Evolutionary conservation across 2,113 vertebrate species (phyloP).

Genomic region (Grus americana): DNA sequence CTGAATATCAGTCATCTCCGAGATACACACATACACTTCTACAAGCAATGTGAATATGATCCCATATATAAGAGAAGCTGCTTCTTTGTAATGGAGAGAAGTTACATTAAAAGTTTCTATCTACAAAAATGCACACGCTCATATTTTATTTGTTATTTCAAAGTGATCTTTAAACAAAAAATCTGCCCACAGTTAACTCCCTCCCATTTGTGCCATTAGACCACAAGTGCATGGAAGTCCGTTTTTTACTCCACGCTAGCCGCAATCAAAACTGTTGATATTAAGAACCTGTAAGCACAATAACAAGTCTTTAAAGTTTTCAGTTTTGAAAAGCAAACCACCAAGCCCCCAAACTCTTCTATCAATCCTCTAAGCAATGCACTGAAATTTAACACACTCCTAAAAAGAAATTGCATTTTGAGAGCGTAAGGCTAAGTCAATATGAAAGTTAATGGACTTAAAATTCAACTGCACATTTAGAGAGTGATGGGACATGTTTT

Average conservation of each 20-base stretch:
- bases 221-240: background rate
- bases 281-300: background rate
- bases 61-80: background rate
- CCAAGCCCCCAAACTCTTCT: background rate
- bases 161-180: background rate
- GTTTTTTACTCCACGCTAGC: background rate
- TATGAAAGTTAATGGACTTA: background rate
- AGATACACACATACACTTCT: background rate
- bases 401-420: background rate
- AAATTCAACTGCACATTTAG: background rate
- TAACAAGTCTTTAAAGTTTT: background rate
- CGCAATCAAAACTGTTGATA: background rate
- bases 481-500: background rate
- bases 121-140: background rate
- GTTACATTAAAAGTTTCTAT: background rate
- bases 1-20: background rate
- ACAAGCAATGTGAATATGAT: background rate
- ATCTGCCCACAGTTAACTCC: background rate
- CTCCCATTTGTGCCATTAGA: background rate
- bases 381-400: background rate
- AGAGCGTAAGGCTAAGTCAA: background rate
- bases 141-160: constrained; percentile 10
- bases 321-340: background rate
- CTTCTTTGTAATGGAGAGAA: background rate
- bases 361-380: background rate